A percentile compares a stretch with the other conserved stretches of the same genome.
These are phyloP conservation scores for Notothenia rossii DNA, from an alignment of 2,113 vertebrate species.

Conservation along the genomic window DNA sequence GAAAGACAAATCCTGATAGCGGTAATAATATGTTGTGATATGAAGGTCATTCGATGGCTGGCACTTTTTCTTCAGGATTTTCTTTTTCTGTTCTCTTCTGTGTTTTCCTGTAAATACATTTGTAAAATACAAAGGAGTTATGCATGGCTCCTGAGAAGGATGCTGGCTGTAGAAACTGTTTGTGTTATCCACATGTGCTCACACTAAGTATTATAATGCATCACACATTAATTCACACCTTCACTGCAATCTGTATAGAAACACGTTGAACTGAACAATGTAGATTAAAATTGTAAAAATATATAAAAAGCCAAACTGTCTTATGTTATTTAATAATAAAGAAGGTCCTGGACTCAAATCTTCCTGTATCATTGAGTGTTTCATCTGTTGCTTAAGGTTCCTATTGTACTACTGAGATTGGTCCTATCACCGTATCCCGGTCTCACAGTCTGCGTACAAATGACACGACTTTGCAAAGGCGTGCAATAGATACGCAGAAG, in stretches of 20 bases:
- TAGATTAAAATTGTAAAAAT: constrained; percentile 61
- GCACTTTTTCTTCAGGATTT: neutral
- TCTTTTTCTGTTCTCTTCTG: constrained; percentile 4
- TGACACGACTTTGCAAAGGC: too few relatives aligned
- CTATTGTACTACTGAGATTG: neutral
- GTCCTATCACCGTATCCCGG: too few relatives aligned
- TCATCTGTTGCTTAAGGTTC: neutral
- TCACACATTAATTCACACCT: constrained; percentile 15
- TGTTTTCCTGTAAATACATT: constrained; percentile 33
- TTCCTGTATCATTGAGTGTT: neutral
- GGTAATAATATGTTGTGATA: constrained; percentile 2
- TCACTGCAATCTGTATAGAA: constrained; percentile 38
- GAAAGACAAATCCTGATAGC: constrained; percentile 7
- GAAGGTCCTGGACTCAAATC: constrained; percentile 1
- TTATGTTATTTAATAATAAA: constrained; percentile 48
- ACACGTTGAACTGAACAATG: constrained; percentile 51
- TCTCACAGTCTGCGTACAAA: too few relatives aligned
- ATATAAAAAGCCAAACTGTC: constrained; percentile 23
- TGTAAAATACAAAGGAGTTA: constrained; percentile 19
- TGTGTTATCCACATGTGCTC: constrained; percentile 31
- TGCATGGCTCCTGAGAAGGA: constrained; percentile 56
- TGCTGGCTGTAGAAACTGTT: constrained; percentile 7
- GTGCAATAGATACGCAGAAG: too few relatives aligned
- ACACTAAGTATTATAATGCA: constrained; percentile 25
- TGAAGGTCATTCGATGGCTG: neutral